Conservation (phyloP, 2,797 vertebrate genomes). For the Mustela erminea region DNA sequence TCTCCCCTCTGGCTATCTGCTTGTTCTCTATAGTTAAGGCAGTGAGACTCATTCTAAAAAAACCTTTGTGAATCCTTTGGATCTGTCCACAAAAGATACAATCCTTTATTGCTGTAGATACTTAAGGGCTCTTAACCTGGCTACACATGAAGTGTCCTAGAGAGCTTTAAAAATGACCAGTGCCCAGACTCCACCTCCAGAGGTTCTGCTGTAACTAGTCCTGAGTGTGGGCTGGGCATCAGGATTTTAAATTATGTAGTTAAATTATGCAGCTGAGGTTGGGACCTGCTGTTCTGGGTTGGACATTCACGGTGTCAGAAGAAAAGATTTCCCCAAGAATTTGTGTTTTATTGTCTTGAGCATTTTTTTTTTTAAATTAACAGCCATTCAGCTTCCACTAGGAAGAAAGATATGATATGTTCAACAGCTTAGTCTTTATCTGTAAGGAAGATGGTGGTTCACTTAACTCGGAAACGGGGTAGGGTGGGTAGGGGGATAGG, state of each 20-base stretch:
- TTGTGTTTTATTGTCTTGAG: constrained; percentile 21
- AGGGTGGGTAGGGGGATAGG: too few species aligned
- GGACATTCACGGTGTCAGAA: not conserved
- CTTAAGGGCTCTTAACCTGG: not conserved
- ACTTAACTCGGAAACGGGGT: not conserved
- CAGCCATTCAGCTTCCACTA: not conserved
- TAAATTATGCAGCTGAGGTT: not conserved
- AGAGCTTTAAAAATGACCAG: not conserved
- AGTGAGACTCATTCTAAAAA: not conserved
- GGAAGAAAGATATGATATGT: not conserved
- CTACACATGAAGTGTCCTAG: not conserved
- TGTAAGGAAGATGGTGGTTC: not conserved
- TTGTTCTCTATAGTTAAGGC: not conserved
- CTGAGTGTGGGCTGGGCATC: not conserved
- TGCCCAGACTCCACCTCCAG: not conserved
- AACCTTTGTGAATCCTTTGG: not conserved
- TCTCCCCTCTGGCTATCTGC: not conserved
- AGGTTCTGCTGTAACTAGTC: not conserved
- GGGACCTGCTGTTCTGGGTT: not conserved
- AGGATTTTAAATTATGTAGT: not conserved
- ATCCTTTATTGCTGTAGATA: not conserved
- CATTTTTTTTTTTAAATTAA: not conserved
- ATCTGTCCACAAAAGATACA: not conserved
- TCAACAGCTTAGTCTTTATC: not conserved
- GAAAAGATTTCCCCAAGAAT: not conserved